Evolutionary conservation across 2,113 vertebrate genomes (phyloP), one percentile per base, ranked within the genome.

Genomic region (Ailuropoda melanoleuca): DNA sequence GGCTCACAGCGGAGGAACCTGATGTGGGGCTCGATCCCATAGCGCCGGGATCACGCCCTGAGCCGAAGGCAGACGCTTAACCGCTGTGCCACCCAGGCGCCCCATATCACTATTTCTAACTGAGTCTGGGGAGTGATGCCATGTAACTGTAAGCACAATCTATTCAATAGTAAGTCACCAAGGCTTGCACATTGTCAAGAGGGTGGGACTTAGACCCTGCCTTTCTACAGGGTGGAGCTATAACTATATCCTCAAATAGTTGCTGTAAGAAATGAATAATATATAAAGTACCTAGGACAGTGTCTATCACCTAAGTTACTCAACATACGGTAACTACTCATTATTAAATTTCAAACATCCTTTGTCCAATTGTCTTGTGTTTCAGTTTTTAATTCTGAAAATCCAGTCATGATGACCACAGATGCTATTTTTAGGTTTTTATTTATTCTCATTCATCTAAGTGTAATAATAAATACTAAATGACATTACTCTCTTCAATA

Each of bases 311-410:
- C 26, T 64, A 93, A 68, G 48, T 77, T 77, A 88, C 37, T 93
- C 64, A 93, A 50, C 24, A 88, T 91, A 85, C 55, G 21, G 82
- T 74, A 94, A 48, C 39, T 92, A 66, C 23, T 81, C n/a, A 88
- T 82, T 90, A 96, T 72, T 96, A 68, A 93, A 85, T 86, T 85
- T 88, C 15, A 85, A 95, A 94, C 39, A 8, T 66, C 43, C 39
- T 96, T 84, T 91, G 77, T 77, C 3, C 75, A 77, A 11, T 75
- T 88, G 46, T 43, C 55, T 70, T 92, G 88, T 78, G 55, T 92
- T 93, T 83, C 29, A n/a, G 46, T 86, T 96, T 96, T 87, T 26
- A 89, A 46, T 93, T 81, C 87, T 92, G 74, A 55, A 93, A 94
- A 97, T 48, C 83, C 7, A 84, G 10, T 87, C 60, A 77, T 77